Base-by-base conservation (phyloP, 2,113 vertebrate species). In the Nesoenas mayeri region DNA sequence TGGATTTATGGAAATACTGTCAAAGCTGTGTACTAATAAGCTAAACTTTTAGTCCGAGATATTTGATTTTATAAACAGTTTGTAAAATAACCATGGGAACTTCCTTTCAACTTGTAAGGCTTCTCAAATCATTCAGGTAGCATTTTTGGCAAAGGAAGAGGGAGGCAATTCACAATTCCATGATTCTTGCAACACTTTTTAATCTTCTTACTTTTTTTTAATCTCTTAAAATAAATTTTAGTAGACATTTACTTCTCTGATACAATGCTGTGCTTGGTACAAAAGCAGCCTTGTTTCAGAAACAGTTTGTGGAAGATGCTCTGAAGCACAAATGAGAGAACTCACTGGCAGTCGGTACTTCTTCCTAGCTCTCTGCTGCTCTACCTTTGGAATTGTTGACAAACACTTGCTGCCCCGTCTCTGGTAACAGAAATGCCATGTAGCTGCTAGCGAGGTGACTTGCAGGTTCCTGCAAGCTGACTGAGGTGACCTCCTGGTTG, bases 101-200 rank as follows among this genome's bases (percentile, higher is more conserved):
- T 71, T 85, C 40, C 40, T 88, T 87, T 44, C 50, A 12, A 72
- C 78, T 29, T 29, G 2, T 70, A 66, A 73, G 38, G 15, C 18
- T 89, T 77, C 19, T 28, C 44, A 87, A 77, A 78, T 36, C 28
- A 50, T 85, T 87, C 69, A 69, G 48, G 58, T 92, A 47, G 71
- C 40, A 11, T 44, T 89, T 91, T 61, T 87, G 79, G 40, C 40
- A 65, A 70, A 84, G 65, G 44, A 79, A 61, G n/a, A 54, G 42
- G 47, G 50, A 83, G 54, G 42, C 32, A 69, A 78, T 60, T 89
- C 24, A 40, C 25, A 58, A 16, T 64, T 56, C 24, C 32, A 19
- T 87, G 86, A 91, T 79, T 89, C 74, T 64, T 96, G 69, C 11
- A 57, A 87, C 61, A 50, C n/a, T 91, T 95, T 85, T 85, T 14